A percentile compares a stretch with the other conserved stretches of the same genome.
These are phyloP conservation scores for Stictocephala bisonia DNA, from an alignment of 2,888 invertebrate species.

Conservation along the genomic window DNA sequence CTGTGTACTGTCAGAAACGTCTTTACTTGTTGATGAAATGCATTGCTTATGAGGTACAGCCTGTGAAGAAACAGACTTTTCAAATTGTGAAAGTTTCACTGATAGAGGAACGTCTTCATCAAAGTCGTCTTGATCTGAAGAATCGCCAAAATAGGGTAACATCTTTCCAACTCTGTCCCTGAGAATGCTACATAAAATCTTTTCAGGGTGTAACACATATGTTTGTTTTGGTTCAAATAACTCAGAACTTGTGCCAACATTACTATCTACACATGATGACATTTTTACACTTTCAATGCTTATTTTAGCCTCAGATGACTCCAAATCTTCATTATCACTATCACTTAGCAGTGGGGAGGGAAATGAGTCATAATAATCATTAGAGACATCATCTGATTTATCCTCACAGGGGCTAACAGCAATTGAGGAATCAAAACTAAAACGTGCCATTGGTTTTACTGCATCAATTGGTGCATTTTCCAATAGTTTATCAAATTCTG, in stretches of 20 bases:
- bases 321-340: slow-evolving; percentile 32
- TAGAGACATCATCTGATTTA: slow-evolving; percentile 17
- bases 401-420: slow-evolving; percentile 2
- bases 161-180: slow-evolving; percentile 16
- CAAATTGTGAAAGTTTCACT: slow-evolving; percentile 9
- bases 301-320: no score
- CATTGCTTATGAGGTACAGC: no score
- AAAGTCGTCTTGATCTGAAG: slow-evolving; percentile 4
- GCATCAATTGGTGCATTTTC: slow-evolving; percentile 10
- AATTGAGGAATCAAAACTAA: background rate
- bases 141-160: slow-evolving; percentile 37
- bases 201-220: background rate
- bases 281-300: no score
- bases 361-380: background rate
- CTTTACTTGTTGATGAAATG: no score
- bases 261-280: no score
- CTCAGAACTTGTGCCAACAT: no score
- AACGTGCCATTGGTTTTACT: background rate
- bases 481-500: slow-evolving; percentile 31
- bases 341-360: slow-evolving; percentile 20
- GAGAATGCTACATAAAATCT: slow-evolving; percentile 17
- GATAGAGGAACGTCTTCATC: slow-evolving; percentile 28
- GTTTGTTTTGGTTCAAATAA: no score
- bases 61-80: no score
- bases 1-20: no score